Evolutionary conservation across 2,797 vertebrate species (phyloP).

Genomic region (Eulemur albifrons): DNA sequence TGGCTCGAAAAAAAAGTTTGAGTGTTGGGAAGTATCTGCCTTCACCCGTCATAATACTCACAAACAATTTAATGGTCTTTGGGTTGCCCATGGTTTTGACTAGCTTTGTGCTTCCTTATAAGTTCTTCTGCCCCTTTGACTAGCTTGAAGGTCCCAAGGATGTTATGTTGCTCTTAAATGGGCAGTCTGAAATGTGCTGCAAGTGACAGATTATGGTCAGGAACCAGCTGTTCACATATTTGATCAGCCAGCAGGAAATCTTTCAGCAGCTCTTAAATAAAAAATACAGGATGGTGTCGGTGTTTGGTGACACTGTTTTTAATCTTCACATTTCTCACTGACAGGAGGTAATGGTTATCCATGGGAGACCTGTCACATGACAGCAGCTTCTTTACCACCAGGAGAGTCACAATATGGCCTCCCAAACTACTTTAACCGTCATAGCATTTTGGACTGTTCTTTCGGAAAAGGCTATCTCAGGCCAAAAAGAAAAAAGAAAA

Average conservation of each 20-base stretch:
- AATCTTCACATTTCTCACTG: slow-evolving; percentile 72
- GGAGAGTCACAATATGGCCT: slow-evolving; percentile 44
- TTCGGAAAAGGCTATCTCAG: slow-evolving; percentile 34
- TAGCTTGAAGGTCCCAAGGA: not conserved
- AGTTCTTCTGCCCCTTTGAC: not conserved
- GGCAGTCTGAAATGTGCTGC: slow-evolving; percentile 55
- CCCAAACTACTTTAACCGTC: not conserved
- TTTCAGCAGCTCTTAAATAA: slow-evolving; percentile 62
- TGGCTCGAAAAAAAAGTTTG: not conserved
- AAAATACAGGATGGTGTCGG: slow-evolving; percentile 57
- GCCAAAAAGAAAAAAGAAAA: not conserved
- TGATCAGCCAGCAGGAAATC: slow-evolving; percentile 67
- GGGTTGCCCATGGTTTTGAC: not conserved
- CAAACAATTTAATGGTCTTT: not conserved
- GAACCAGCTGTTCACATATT: slow-evolving; percentile 71
- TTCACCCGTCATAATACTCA: not conserved
- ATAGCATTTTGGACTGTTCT: not conserved
- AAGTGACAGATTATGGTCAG: slow-evolving; percentile 64
- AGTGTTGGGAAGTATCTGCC: not conserved
- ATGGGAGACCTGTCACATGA: slow-evolving; percentile 60
- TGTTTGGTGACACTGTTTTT: slow-evolving; percentile 75
- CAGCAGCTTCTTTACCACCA: not conserved
- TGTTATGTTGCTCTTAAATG: not conserved
- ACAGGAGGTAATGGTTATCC: slow-evolving; percentile 70
- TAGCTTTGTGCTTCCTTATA: not conserved